Percentiles rank a stretch among this genome's conserved stretches.
phyloP scores from a whole-genome alignment of 2,888 invertebrate species.

The Epinotia brunnichana region DNA sequence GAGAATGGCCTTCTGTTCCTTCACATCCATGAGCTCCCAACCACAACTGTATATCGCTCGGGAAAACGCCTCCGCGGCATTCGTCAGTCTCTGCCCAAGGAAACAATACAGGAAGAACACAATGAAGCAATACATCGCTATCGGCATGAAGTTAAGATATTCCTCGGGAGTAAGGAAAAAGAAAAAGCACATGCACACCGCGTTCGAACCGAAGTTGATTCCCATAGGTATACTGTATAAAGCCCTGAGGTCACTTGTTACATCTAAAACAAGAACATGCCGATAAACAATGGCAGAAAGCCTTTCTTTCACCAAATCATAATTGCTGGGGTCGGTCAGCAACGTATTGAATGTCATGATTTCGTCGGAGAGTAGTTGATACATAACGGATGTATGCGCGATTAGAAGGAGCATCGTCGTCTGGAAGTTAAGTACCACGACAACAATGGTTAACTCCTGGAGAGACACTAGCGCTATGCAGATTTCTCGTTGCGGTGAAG shows the following conservation, averaged over 20 bases:
- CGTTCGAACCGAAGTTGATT: constrained; percentile 69
- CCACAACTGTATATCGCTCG: constrained; percentile 71
- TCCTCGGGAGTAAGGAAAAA: constrained; percentile 65
- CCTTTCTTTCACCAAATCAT: constrained; percentile 53
- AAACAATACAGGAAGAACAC: constrained; percentile 74
- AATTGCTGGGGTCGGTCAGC: constrained; percentile 44
- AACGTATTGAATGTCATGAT: constrained; percentile 55
- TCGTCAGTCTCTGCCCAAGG: constrained; percentile 67
- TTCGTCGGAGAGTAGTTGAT: constrained; percentile 64
- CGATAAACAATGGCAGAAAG: constrained; percentile 59
- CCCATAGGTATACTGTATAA: constrained; percentile 71
- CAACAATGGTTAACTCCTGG: constrained; percentile 61
- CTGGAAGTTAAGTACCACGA: constrained; percentile 66
- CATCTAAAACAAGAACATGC: constrained; percentile 59
- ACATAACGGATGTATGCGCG: constrained; percentile 68
- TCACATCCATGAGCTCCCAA: constrained; percentile 70
- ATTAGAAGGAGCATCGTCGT: constrained; percentile 65
- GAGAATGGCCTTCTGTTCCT: constrained; percentile 62
- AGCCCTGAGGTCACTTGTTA: constrained; percentile 58
- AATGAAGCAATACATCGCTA: constrained; percentile 65
- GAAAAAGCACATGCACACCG: constrained; percentile 66
- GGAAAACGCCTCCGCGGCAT: constrained; percentile 68
- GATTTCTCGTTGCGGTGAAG: constrained; percentile 62
- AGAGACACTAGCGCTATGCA: constrained; percentile 57
- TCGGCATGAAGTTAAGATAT: constrained; percentile 64